These are phyloP conservation scores for Stenchaetothrips biformis DNA, from an alignment of 2,888 invertebrate genomes.

Conservation along the genomic window DNA sequence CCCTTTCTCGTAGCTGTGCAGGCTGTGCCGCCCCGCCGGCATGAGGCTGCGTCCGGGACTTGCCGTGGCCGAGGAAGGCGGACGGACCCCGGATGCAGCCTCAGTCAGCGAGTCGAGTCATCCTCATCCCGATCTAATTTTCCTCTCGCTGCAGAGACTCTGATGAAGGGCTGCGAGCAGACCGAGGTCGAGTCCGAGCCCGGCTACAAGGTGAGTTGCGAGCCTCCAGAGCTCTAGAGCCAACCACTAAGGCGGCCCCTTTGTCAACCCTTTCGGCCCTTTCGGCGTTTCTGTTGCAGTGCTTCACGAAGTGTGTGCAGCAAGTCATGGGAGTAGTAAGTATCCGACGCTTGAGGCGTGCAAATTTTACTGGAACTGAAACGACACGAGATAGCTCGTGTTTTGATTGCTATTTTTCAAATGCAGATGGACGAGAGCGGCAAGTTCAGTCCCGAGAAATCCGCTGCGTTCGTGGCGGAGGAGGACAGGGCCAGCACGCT, in stretches of 20 bases:
- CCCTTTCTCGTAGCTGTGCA: no score
- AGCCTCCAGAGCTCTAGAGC: no score
- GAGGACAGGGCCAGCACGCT: neutral
- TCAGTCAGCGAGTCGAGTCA: no score
- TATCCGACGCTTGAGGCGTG: neutral
- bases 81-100: no score
- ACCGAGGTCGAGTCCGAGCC: neutral
- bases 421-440: neutral
- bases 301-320: constrained; percentile 8
- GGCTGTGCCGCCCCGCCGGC: no score
- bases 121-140: neutral
- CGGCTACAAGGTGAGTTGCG: neutral
- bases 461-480: neutral
- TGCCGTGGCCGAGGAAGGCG: no score
- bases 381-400: neutral
- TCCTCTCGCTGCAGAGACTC: neutral
- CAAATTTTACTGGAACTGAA: neutral
- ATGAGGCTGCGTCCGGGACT: no score
- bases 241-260: no score
- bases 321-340: neutral
- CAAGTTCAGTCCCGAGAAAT: neutral
- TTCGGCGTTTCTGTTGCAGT: neutral
- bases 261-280: no score
- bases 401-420: no score
- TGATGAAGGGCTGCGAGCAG: neutral